Evolutionary conservation across 2,888 invertebrate species (phyloP).

Genomic region (Amphipyra berbera): DNA sequence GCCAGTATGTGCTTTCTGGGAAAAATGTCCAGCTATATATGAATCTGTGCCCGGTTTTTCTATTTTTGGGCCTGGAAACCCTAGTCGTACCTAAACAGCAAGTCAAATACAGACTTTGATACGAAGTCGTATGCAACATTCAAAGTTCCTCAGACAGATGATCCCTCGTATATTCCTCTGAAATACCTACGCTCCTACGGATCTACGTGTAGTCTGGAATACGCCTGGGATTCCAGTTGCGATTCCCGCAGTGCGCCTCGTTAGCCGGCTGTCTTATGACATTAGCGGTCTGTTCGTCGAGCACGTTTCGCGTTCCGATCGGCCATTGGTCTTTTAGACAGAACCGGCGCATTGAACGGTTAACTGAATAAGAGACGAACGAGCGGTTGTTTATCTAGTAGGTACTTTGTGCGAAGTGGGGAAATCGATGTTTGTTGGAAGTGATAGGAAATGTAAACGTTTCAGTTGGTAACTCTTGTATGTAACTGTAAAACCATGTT

Average conservation of each 20-base stretch:
- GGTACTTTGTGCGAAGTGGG: slow-evolving; percentile 13
- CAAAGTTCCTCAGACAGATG: slow-evolving; percentile 42
- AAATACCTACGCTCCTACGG: slow-evolving; percentile 31
- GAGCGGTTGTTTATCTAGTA: slow-evolving; percentile 22
- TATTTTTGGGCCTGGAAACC: no score
- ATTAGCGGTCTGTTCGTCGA: slow-evolving; percentile 72
- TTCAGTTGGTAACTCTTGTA: neutral
- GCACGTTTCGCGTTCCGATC: slow-evolving; percentile 57
- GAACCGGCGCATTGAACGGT: slow-evolving; percentile 52
- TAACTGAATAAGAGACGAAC: slow-evolving; percentile 43
- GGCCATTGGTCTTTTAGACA: slow-evolving; percentile 57
- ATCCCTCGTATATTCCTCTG: slow-evolving; percentile 16
- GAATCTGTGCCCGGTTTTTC: no score
- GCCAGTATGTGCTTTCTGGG: no score
- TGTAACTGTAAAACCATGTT: neutral
- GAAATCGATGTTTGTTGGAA: slow-evolving; percentile 6
- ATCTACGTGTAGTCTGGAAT: slow-evolving; percentile 18
- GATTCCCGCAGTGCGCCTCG: slow-evolving; percentile 74
- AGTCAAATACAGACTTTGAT: slow-evolving; percentile 26
- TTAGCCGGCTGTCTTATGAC: slow-evolving; percentile 81
- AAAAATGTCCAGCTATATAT: no score
- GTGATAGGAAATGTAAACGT: slow-evolving; percentile 3
- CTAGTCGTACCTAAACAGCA: slow-evolving; percentile 9
- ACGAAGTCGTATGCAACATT: slow-evolving; percentile 26
- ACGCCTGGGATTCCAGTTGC: slow-evolving; percentile 57